Evolutionary conservation across 2,888 invertebrate species (phyloP).

Genomic region (Sussaba pulchella): DNA sequence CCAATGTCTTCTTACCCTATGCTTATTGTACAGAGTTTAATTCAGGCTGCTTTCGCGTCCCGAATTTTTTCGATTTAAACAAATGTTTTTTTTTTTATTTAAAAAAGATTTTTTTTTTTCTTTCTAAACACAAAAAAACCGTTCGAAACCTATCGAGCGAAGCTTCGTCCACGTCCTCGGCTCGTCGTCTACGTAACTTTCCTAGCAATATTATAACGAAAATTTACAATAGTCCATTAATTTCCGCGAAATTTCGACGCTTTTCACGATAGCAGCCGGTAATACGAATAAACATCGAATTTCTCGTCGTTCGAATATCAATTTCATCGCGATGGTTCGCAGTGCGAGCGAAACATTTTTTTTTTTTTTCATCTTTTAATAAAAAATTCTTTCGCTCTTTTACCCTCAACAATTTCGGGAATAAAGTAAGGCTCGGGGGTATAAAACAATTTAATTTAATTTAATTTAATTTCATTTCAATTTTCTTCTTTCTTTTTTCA

Average conservation of each 20-base stretch:
- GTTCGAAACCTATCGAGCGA: conserved; percentile 69
- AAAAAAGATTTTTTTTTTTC: too few species aligned
- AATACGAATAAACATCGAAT: conserved; percentile 63
- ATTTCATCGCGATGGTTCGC: conserved; percentile 55
- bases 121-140: too few species aligned
- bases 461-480: neutral
- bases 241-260: conserved; percentile 37
- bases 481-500: conserved; percentile 31
- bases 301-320: conserved; percentile 47
- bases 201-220: conserved; percentile 50
- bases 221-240: conserved; percentile 56
- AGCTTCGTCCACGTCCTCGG: conserved; percentile 5
- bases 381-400: conserved; percentile 35
- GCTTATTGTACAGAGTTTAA: conserved; percentile 73
- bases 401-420: conserved; percentile 50
- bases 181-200: conserved; percentile 12
- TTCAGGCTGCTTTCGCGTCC: conserved; percentile 70
- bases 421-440: conserved; percentile 50
- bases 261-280: conserved; percentile 60
- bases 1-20: conserved; percentile 69
- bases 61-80: too few species aligned
- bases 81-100: too few species aligned
- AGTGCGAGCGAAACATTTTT: too few species aligned
- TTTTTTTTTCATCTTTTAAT: too few species aligned
- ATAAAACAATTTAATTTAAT: conserved; percentile 56